Evolutionary conservation across 2,113 vertebrate species (phyloP), one percentile per base, ranked within the genome.

Genomic region (Capreolus pygargus): DNA sequence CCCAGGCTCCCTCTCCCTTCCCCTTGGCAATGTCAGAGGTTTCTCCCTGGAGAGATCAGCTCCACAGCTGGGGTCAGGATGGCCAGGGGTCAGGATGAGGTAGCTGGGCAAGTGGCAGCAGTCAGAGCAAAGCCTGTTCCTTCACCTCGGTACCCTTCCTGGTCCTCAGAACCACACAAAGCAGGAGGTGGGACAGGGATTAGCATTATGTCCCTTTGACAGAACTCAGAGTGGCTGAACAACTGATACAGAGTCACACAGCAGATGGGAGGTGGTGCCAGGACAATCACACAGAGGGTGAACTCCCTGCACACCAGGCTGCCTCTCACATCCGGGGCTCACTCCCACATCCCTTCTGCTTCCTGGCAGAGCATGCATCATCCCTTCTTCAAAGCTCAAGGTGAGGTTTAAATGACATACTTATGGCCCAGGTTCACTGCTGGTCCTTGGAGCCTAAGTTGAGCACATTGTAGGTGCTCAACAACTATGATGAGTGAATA

Each of bases 351-450:
- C n/a, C n/a, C 60, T 8, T 9, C 23, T 33, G n/a, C n/a, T 45
- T 76, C 92, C 28, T 30, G 43, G 91, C 39, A 55, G 60, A 76
- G 4, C 2, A 9, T 21, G 45, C 39, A 28, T 15, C 17, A 45
- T 45, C 57, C 36, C 60, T 3, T 8, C 52, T 6, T 45, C 33
- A 0, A 7, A 27, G 57, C 57, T 54, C 5, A 1, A 0, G 19
- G 7, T 2, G 54, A 81, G 39, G 45, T 60, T 89, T 86, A 13
- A 54, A 43, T 50, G 54, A 60, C 45, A 45, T 7, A 1, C 7
- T 19, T 5, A 0, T 1, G 13, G 13, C 52, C 64, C 5, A 0
- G 0, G 10, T 25, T 6, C 19, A 4, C 50, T 12, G 17, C n/a
- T 33, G 86, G n/a, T 6, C 57, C 58, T 36, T 17, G 83, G 52